Evolutionary conservation across 2,797 vertebrate genomes (phyloP).

Genomic region (Eurystomus glaucurus): DNA sequence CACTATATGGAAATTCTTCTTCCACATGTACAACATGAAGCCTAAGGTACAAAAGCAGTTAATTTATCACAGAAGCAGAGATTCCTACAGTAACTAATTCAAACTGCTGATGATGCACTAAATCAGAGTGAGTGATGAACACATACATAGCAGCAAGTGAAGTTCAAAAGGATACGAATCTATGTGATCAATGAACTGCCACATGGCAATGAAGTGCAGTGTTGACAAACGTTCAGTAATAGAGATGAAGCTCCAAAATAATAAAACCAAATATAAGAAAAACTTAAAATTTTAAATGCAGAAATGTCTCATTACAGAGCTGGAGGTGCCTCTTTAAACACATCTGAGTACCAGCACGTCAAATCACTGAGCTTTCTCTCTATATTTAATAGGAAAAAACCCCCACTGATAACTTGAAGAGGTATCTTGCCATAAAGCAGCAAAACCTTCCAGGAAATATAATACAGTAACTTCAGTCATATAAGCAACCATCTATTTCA

Average conservation of each 20-base stretch:
- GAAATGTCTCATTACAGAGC: neutral
- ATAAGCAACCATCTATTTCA: conserved; percentile 10
- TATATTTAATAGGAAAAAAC: neutral
- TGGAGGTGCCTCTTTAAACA: neutral
- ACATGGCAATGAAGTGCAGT: conserved; percentile 76
- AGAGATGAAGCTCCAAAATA: conserved; percentile 67
- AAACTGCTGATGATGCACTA: conserved; percentile 86
- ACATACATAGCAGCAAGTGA: conserved; percentile 75
- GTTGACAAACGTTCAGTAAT: conserved; percentile 74
- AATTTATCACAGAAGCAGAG: conserved; percentile 79
- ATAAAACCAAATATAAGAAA: conserved; percentile 60
- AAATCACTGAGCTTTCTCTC: neutral
- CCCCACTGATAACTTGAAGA: neutral
- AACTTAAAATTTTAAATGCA: conserved; percentile 15
- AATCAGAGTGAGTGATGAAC: conserved; percentile 86
- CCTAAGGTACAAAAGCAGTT: conserved; percentile 74
- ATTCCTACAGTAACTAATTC: conserved; percentile 80
- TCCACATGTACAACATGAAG: conserved; percentile 66
- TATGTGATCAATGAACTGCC: conserved; percentile 83
- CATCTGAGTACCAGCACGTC: neutral
- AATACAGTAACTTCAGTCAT: neutral
- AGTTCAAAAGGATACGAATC: conserved; percentile 82
- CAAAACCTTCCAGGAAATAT: conserved; percentile 37
- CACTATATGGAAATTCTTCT: conserved; percentile 73
- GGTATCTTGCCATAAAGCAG: neutral